A percentile compares a stretch with the other conserved stretches of the same genome.
These are phyloP conservation scores for Sabellastarte sp. DNA, from an alignment of 2,888 invertebrate species.

Conservation along the genomic window DNA sequence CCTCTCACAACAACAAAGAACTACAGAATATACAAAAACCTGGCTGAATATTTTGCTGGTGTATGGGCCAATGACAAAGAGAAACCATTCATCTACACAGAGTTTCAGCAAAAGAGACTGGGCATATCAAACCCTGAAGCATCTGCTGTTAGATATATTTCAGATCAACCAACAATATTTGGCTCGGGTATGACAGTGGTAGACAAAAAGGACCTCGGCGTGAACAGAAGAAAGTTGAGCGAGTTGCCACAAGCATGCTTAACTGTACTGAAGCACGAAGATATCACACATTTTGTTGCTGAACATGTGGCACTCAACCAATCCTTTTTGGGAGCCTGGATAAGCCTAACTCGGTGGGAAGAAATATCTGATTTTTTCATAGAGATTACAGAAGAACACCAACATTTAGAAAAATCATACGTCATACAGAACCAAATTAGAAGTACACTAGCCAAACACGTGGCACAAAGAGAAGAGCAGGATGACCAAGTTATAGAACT, in stretches of 20 bases:
- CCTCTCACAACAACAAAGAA: too few relatives aligned
- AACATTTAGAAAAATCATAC: too few relatives aligned
- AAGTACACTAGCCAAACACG: too few relatives aligned
- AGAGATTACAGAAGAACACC: not conserved
- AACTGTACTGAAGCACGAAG: not conserved
- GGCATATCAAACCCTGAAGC: not conserved
- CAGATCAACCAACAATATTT: not conserved
- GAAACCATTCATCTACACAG: not conserved
- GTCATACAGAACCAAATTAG: too few relatives aligned
- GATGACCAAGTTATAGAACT: not conserved
- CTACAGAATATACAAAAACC: not conserved
- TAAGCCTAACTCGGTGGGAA: not conserved
- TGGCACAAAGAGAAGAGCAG: too few relatives aligned
- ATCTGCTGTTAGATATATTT: not conserved
- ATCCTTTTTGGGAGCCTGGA: not conserved
- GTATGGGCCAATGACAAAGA: not conserved
- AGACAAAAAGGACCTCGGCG: not conserved
- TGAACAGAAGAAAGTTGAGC: not conserved
- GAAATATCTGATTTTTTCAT: not conserved
- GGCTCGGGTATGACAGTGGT: not conserved
- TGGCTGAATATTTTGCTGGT: not conserved
- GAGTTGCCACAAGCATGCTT: not conserved
- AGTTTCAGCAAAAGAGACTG: not conserved
- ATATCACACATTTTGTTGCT: not conserved
- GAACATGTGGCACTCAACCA: not conserved